Percentiles rank a stretch among this genome's conserved stretches.
Conservation (phyloP, 2,113 vertebrate genomes). For the Hyaena hyaena region DNA sequence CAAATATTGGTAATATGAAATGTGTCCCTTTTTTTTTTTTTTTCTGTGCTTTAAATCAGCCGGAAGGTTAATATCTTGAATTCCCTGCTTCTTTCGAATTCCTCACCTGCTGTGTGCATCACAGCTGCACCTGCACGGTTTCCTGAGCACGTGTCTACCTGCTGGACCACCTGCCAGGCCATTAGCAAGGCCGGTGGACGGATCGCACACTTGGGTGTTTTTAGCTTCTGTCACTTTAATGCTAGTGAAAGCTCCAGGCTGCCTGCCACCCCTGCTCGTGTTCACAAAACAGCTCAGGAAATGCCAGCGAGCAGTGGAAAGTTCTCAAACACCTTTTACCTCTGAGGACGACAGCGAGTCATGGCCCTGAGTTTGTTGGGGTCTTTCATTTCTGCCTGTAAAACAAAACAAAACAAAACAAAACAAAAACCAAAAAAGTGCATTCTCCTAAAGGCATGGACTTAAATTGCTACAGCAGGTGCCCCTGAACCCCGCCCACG, state of each 20-base stretch:
- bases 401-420: no score
- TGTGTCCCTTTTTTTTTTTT: background rate
- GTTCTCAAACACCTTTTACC: background rate
- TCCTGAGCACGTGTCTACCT: background rate
- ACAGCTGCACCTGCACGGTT: background rate
- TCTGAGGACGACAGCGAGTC: background rate
- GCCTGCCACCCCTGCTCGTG: background rate
- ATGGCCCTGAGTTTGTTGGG: background rate
- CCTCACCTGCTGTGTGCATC: background rate
- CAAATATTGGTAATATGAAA: background rate
- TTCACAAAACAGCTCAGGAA: background rate
- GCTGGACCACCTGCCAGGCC: background rate
- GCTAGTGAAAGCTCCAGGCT: background rate
- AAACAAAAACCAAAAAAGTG: background rate
- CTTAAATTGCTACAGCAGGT: rapidly evolving
- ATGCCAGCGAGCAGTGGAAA: background rate
- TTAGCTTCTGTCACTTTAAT: background rate
- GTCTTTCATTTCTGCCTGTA: background rate
- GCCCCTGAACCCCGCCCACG: rapidly evolving
- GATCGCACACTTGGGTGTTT: background rate
- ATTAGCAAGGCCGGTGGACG: background rate
- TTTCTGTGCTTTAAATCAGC: background rate
- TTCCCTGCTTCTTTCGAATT: background rate
- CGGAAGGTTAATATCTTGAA: background rate
- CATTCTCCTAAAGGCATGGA: background rate